These are phyloP conservation scores for Drosophila fuyamai DNA, from an alignment of 1,140 invertebrate genomes.

Conservation along the genomic window DNA sequence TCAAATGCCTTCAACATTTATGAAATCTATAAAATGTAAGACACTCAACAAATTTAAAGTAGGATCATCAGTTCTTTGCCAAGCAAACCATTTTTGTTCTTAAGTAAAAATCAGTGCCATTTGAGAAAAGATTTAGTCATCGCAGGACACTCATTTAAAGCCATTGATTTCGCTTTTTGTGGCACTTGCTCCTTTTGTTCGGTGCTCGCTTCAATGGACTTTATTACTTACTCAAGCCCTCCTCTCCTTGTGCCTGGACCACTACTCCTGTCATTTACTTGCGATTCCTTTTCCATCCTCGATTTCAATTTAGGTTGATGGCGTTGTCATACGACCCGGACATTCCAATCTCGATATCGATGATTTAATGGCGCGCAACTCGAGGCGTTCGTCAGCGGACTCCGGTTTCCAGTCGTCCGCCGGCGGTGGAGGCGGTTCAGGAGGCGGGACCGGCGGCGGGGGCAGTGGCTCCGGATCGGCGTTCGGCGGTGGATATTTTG, in stretches of 20 bases:
- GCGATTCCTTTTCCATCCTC: slow-evolving; percentile 40
- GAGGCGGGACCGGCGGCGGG: slow-evolving; percentile 22
- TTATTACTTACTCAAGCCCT: slow-evolving; percentile 69
- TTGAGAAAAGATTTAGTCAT: slow-evolving; percentile 8
- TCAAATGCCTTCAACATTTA: too few species aligned
- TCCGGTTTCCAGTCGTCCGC: slow-evolving; percentile 53
- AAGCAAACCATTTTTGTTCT: not conserved
- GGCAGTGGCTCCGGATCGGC: slow-evolving; percentile 53
- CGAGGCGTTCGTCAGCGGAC: slow-evolving; percentile 77
- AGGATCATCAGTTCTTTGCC: too few species aligned
- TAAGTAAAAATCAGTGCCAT: slow-evolving; percentile 6
- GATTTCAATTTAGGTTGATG: slow-evolving; percentile 85
- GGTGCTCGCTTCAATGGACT: slow-evolving; percentile 48
- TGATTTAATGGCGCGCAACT: slow-evolving; percentile 86
- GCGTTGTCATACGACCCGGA: slow-evolving; percentile 85
- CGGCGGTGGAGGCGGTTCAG: slow-evolving; percentile 31
- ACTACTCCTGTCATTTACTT: slow-evolving; percentile 48
- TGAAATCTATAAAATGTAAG: too few species aligned
- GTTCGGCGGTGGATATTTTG: slow-evolving; percentile 63
- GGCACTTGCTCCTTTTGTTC: slow-evolving; percentile 18
- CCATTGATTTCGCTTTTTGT: slow-evolving; percentile 28
- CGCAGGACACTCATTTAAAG: slow-evolving; percentile 4
- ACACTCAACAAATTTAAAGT: too few species aligned
- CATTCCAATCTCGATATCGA: slow-evolving; percentile 87
- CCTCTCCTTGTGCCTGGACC: slow-evolving; percentile 20